Base-by-base conservation (phyloP, 2,797 vertebrate genomes). In the Oryzias dopingdopingensis region DNA sequence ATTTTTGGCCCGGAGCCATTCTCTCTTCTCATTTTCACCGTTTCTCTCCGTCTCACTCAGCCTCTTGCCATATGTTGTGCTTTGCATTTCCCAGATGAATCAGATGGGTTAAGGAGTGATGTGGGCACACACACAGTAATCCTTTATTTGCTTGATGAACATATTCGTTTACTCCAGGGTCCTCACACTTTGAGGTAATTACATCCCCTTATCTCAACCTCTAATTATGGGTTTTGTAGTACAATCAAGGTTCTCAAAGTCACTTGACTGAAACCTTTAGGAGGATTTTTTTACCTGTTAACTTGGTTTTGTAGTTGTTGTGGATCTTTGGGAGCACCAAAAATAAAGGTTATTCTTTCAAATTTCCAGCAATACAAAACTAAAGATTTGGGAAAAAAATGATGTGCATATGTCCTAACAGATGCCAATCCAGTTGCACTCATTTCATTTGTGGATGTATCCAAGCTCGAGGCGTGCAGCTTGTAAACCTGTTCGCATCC, bases 101-200 rank as follows among this genome's bases (percentile, higher is more conserved):
- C 81, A 82, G 77, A 81, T 15, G 78, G 72, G 86, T 84, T 86
- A 77, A 80, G 83, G 82, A 89, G 83, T 83, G 81, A 89, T 88
- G 81, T 85, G 79, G 81, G 80, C 77, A 80, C 70, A 89, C 86
- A 86, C 75, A 55, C 62, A 70, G 71, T 91, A 90, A 92, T 91
- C 90, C 86, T 84, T 83, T 87, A 88, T 87, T 87, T 89, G 82
- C 86, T 87, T 87, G 86, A 91, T 80, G 85, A 90, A 92, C 88
- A 88, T 86, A 90, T 88, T 91, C 88, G 75, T 89, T 87, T 84
- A 81, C 88, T 87, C 88, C 45, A 63, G 87, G 86, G 83, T 83
- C 18, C 74, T 75, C 69, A 61, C 75, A 74, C 77, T 79, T 86
- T 62, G 75, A 81, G 74, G 81, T 87, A 90, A 91, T 90, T 90